phyloP scores from a whole-genome alignment of 2,888 invertebrate species.

The Fabriciana adippe region DNA sequence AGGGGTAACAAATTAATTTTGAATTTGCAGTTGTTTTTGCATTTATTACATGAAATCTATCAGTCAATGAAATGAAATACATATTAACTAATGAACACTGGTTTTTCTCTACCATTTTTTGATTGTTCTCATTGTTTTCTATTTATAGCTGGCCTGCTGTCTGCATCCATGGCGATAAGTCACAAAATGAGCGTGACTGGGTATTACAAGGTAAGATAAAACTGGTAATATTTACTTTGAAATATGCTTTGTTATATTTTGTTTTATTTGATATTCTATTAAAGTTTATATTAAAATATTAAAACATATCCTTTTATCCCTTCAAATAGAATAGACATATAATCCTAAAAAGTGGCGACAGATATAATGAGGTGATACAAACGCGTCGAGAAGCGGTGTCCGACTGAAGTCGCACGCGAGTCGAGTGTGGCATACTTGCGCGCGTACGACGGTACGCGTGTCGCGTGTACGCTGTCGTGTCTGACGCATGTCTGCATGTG shows the following conservation, averaged over 20 bases:
- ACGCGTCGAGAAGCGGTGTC: slow-evolving; percentile 63
- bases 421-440: slow-evolving; percentile 46
- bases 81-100: no score
- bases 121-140: not conserved
- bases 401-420: slow-evolving; percentile 54
- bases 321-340: slow-evolving; percentile 28
- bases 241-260: slow-evolving; percentile 37
- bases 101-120: no score
- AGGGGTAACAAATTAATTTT: no score
- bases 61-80: no score
- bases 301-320: slow-evolving; percentile 28
- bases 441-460: slow-evolving; percentile 23
- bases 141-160: slow-evolving; percentile 88
- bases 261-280: slow-evolving; percentile 35
- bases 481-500: slow-evolving; percentile 76
- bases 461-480: slow-evolving; percentile 41
- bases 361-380: slow-evolving; percentile 22
- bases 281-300: slow-evolving; percentile 29
- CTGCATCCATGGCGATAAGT: slow-evolving; percentile 97
- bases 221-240: not conserved
- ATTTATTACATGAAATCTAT: no score
- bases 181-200: slow-evolving; percentile 96
- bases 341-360: slow-evolving; percentile 26
- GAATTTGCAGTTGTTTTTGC: no score
- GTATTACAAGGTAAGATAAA: slow-evolving; percentile 88